Evolutionary conservation across 2,888 invertebrate species (phyloP).

Genomic region (Tuberolachnus salignus): DNA sequence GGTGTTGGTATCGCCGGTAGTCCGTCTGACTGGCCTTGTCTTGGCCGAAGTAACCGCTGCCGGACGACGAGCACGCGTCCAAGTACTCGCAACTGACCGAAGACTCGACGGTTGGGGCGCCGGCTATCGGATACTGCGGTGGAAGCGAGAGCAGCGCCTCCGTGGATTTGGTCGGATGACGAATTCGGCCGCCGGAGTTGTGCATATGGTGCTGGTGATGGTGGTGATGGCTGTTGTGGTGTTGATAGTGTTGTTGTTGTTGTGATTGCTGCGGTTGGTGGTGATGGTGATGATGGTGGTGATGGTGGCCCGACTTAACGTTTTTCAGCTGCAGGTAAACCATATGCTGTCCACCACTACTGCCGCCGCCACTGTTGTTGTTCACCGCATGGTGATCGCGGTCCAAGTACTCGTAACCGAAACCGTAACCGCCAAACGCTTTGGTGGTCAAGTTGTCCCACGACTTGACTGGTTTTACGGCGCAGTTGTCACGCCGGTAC

Average conservation of each 20-base stretch:
- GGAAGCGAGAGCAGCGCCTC: constrained; percentile 77
- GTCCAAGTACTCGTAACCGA: constrained; percentile 75
- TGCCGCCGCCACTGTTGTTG: not conserved
- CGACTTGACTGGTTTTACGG: constrained; percentile 76
- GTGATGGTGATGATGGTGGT: constrained; percentile 36
- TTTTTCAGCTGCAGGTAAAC: constrained; percentile 41
- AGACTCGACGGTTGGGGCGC: constrained; percentile 62
- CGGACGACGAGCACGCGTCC: constrained; percentile 62
- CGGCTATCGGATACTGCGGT: constrained; percentile 70
- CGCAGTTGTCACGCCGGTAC: constrained; percentile 62
- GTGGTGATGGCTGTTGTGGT: constrained; percentile 6
- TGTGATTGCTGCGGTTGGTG: not conserved
- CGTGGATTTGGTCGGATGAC: constrained; percentile 75
- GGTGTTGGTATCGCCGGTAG: constrained; percentile 59
- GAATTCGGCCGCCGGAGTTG: constrained; percentile 24
- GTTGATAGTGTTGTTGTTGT: constrained; percentile 2
- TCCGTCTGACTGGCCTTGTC: constrained; percentile 62
- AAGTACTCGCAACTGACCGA: constrained; percentile 75
- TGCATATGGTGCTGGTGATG: constrained; percentile 7
- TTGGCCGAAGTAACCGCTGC: constrained; percentile 56
- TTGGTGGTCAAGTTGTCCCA: constrained; percentile 88
- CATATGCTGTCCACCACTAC: constrained; percentile 38
- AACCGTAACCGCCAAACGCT: constrained; percentile 83
- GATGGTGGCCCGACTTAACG: constrained; percentile 55
- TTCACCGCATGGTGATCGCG: constrained; percentile 27